Percentiles rank a stretch among this genome's conserved stretches.
These are phyloP conservation scores for Oryzias celebensis DNA, from an alignment of 2,113 vertebrate genomes.

Conservation along the genomic window DNA sequence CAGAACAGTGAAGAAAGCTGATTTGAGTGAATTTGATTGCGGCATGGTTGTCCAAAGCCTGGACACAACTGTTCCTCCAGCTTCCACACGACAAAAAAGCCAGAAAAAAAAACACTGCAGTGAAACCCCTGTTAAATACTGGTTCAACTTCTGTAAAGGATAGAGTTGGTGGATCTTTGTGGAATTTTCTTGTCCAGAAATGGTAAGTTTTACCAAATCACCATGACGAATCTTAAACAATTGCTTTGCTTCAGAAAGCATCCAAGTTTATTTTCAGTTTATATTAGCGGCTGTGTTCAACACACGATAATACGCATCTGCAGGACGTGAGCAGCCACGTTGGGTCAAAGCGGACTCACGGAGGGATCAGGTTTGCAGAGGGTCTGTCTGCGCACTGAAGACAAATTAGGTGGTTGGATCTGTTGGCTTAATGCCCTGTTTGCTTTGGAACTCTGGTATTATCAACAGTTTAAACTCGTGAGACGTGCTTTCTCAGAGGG, in stretches of 20 bases:
- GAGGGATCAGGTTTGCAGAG: constrained; percentile 12
- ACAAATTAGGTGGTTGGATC: constrained; percentile 29
- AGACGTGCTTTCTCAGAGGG: constrained; percentile 8
- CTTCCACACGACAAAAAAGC: too few species aligned
- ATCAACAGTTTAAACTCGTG: constrained; percentile 29
- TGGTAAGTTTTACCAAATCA: too few species aligned
- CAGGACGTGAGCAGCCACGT: constrained; percentile 6
- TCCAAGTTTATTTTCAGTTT: neutral
- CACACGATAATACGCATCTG: constrained; percentile 23
- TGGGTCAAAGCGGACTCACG: constrained; percentile 2
- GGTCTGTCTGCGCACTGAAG: constrained; percentile 12
- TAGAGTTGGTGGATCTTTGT: too few species aligned
- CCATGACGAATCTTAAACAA: too few species aligned
- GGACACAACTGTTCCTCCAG: too few species aligned
- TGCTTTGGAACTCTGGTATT: constrained; percentile 41
- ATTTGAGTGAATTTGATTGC: too few species aligned
- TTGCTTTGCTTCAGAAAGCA: neutral
- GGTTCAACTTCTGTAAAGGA: too few species aligned
- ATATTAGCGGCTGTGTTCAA: neutral
- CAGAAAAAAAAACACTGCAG: too few species aligned
- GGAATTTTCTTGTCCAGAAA: too few species aligned
- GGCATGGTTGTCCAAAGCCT: too few species aligned
- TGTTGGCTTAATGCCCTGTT: constrained; percentile 21
- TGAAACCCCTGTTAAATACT: too few species aligned
- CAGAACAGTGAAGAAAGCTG: too few species aligned